phyloP scores from a whole-genome alignment of 1,140 invertebrate species.

The Halyomorpha halys region DNA sequence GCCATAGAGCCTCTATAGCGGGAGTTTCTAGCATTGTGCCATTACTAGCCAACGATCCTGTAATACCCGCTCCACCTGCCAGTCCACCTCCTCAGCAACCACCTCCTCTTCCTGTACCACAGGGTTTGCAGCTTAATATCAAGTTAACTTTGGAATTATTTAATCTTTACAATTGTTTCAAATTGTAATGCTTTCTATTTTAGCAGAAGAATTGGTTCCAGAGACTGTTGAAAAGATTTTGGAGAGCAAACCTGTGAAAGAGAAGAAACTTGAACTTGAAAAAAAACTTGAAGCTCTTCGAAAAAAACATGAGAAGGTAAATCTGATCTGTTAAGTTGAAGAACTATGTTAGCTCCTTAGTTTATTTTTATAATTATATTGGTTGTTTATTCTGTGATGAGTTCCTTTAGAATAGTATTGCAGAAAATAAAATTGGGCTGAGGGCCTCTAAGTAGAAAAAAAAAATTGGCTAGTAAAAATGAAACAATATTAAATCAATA shows the following conservation, averaged over 20 bases:
- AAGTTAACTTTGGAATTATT: background rate
- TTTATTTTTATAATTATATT: too few relatives aligned
- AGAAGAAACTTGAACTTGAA: slow-evolving; percentile 71
- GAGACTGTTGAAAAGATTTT: slow-evolving; percentile 71
- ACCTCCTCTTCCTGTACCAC: background rate
- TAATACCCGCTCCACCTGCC: slow-evolving; percentile 5
- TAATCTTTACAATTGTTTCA: background rate
- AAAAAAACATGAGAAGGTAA: slow-evolving; percentile 76
- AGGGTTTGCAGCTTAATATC: background rate
- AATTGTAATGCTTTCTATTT: slow-evolving; percentile 24
- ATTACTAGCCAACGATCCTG: slow-evolving; percentile 5
- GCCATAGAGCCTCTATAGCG: slow-evolving; percentile 14
- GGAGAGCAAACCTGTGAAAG: slow-evolving; percentile 67
- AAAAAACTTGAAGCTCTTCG: slow-evolving; percentile 74
- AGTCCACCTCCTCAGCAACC: background rate
- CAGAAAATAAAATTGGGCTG: too few relatives aligned
- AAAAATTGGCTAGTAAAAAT: too few relatives aligned
- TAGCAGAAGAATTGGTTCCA: slow-evolving; percentile 51
- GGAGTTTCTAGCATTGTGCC: background rate
- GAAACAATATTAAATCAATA: too few relatives aligned
- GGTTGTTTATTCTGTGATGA: too few relatives aligned
- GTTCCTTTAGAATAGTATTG: too few relatives aligned
- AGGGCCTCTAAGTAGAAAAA: too few relatives aligned
- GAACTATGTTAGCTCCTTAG: too few relatives aligned
- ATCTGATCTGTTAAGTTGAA: background rate